Evolutionary conservation across 2,797 vertebrate genomes (phyloP).

Genomic region (Muraenolepis orangiensis): DNA sequence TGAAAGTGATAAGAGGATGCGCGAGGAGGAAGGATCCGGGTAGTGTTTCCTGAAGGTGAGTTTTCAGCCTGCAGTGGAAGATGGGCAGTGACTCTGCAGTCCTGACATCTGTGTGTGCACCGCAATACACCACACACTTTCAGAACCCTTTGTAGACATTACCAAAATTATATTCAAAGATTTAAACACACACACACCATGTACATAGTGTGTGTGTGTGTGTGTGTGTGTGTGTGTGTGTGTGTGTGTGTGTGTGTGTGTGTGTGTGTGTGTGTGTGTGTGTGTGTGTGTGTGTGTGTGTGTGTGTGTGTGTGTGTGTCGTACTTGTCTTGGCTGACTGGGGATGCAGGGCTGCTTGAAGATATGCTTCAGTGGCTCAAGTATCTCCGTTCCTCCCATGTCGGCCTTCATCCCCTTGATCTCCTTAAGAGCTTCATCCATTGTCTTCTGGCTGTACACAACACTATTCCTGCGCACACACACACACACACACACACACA

Average conservation of each 20-base stretch:
- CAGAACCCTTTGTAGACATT: background rate
- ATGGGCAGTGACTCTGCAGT: too few relatives aligned
- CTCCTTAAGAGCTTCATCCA: constrained; percentile 69
- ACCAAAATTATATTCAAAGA: background rate
- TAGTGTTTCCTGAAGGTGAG: too few relatives aligned
- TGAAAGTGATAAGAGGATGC: too few relatives aligned
- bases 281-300: background rate
- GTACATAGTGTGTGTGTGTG: too few relatives aligned
- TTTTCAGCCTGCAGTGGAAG: too few relatives aligned
- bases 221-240: too few relatives aligned
- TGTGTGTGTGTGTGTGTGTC: background rate
- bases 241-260: constrained; percentile 1
- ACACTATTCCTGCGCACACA: constrained; percentile 58
- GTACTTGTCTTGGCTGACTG: constrained; percentile 61
- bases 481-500: constrained; percentile 21
- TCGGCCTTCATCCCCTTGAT: constrained; percentile 47
- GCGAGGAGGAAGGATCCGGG: too few relatives aligned
- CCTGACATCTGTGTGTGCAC: too few relatives aligned
- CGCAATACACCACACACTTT: too few relatives aligned
- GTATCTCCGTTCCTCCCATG: constrained; percentile 62
- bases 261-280: constrained; percentile 4
- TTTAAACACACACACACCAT: too few relatives aligned
- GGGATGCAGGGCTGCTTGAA: constrained; percentile 54
- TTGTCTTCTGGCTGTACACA: constrained; percentile 70
- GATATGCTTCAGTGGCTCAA: constrained; percentile 39